Percentiles rank a stretch among this genome's conserved stretches.
phyloP scores from a whole-genome alignment of 2,113 vertebrate genomes.

The Scomber scombrus region DNA sequence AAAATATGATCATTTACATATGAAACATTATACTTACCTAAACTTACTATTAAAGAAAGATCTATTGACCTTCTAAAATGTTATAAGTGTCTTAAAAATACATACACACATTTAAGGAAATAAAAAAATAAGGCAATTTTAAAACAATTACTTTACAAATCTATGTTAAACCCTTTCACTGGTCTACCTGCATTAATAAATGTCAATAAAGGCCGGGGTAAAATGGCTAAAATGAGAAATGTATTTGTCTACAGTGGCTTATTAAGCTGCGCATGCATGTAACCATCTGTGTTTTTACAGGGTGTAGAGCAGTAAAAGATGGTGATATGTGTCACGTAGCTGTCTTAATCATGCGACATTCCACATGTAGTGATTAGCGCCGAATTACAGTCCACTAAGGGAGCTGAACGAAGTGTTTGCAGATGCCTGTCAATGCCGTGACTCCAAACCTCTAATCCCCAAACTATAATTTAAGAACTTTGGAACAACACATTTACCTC shows the following conservation, averaged over 20 bases:
- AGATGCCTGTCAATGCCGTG: slow-evolving; percentile 59
- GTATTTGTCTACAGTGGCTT: slow-evolving; percentile 42
- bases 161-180: no score
- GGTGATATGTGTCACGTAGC: slow-evolving; percentile 60
- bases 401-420: slow-evolving; percentile 74
- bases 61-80: no score
- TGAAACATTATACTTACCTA: background rate
- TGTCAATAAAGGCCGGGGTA: background rate
- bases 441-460: slow-evolving; percentile 57
- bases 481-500: slow-evolving; percentile 49
- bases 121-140: no score
- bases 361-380: slow-evolving; percentile 68
- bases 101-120: no score
- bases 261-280: slow-evolving; percentile 37
- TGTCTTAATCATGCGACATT: slow-evolving; percentile 71
- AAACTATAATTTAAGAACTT: slow-evolving; percentile 65
- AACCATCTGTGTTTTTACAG: slow-evolving; percentile 73
- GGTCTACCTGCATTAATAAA: background rate
- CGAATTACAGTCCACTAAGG: slow-evolving; percentile 59
- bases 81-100: no score
- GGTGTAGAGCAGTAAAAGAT: slow-evolving; percentile 59
- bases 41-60: no score
- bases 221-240: slow-evolving; percentile 32
- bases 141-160: no score
- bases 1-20: background rate